A percentile compares a stretch with the other conserved stretches of the same genome.
Conservation (phyloP, 1,140 invertebrate genomes). For the Achroia grisella region DNA sequence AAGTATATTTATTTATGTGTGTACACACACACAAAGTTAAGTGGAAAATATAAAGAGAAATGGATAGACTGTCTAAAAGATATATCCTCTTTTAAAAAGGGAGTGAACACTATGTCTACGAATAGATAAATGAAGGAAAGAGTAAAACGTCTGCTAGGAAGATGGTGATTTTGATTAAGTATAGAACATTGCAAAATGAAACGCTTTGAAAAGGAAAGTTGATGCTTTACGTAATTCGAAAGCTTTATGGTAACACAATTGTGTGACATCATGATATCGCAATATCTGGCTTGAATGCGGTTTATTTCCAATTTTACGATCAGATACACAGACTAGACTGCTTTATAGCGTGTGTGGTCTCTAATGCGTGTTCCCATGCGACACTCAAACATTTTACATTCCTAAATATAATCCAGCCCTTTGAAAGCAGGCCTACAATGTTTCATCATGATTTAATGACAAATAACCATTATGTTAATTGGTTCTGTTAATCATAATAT, state of each 20-base stretch:
- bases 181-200: too few relatives aligned
- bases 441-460: constrained; percentile 12
- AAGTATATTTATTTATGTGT: too few relatives aligned
- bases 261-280: background rate
- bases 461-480: constrained; percentile 13
- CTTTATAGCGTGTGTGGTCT: constrained; percentile 10
- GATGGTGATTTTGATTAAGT: too few relatives aligned
- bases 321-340: background rate
- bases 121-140: too few relatives aligned
- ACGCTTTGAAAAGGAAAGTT: background rate
- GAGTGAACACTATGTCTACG: too few relatives aligned
- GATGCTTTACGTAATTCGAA: background rate
- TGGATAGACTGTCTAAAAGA: too few relatives aligned
- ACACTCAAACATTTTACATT: constrained; percentile 12
- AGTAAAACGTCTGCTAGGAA: too few relatives aligned
- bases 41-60: too few relatives aligned
- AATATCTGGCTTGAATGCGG: background rate
- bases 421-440: background rate
- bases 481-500: background rate
- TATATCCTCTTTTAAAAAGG: too few relatives aligned
- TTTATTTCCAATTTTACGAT: background rate
- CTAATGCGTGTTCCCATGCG: constrained; percentile 1
- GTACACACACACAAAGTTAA: too few relatives aligned
- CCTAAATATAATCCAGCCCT: constrained; percentile 10
- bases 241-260: background rate